Evolutionary conservation across 2,797 vertebrate genomes (phyloP).

Genomic region (Siniperca undulata): DNA sequence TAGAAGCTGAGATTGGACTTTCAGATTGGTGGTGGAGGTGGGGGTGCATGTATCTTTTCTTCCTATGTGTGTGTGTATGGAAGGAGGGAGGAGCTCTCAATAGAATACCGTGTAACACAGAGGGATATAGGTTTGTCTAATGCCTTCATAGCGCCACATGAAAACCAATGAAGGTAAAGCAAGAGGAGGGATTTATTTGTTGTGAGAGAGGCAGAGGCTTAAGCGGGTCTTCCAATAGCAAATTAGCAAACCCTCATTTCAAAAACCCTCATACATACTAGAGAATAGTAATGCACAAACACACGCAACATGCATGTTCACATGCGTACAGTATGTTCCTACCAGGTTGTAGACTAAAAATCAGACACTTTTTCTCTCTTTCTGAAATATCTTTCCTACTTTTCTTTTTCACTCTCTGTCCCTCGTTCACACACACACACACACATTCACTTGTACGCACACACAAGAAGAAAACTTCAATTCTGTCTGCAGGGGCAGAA

Average conservation of each 20-base stretch:
- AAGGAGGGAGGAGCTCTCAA: conserved; percentile 37
- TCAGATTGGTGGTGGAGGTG: conserved; percentile 47
- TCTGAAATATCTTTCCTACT: conserved; percentile 36
- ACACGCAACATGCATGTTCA: conserved; percentile 65
- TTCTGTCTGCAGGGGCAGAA: conserved; percentile 91
- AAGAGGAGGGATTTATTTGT: conserved; percentile 78
- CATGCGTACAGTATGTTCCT: conserved; percentile 55
- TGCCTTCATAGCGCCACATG: conserved; percentile 66
- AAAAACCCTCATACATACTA: conserved; percentile 76
- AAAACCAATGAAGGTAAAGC: conserved; percentile 77
- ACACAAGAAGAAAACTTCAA: conserved; percentile 80
- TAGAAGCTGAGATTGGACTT: conserved; percentile 76
- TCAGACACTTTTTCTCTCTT: conserved; percentile 20
- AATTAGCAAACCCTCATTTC: conserved; percentile 88
- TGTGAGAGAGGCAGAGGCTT: conserved; percentile 76
- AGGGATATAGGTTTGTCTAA: conserved; percentile 45
- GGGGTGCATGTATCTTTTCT: conserved; percentile 22
- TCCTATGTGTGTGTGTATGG: conserved; percentile 33
- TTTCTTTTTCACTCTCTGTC: conserved; percentile 29
- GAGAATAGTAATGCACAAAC: conserved; percentile 70
- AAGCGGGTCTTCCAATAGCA: conserved; percentile 88
- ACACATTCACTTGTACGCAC: background rate
- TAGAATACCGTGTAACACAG: conserved; percentile 43
- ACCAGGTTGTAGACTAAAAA: conserved; percentile 26
- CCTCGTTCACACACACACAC: conserved; percentile 5